phyloP scores from a whole-genome alignment of 2,797 vertebrate genomes.

The Rhincodon typus region DNA sequence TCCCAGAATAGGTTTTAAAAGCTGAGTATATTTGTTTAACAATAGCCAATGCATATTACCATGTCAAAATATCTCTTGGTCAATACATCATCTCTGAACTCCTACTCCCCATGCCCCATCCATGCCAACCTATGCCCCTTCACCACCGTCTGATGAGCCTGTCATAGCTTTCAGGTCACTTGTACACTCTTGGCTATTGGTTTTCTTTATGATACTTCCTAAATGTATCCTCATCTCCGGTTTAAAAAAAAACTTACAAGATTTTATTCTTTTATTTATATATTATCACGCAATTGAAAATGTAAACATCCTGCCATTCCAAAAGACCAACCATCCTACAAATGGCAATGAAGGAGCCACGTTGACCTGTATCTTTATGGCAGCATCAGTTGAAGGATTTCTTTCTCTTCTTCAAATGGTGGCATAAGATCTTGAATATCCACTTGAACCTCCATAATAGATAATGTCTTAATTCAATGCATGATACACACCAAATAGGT shows the following conservation, averaged over 20 bases:
- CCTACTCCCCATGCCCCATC: too few species aligned
- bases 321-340: background rate
- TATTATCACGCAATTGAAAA: background rate
- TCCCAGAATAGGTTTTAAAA: background rate
- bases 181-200: too few species aligned
- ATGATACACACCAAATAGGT: background rate
- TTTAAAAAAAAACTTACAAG: background rate
- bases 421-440: background rate
- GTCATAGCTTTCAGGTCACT: too few species aligned
- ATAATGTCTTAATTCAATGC: background rate
- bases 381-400: background rate
- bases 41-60: background rate
- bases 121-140: too few species aligned
- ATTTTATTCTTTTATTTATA: background rate
- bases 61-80: background rate
- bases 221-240: background rate
- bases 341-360: background rate
- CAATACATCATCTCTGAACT: background rate
- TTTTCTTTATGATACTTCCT: background rate
- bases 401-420: background rate
- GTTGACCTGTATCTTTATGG: background rate
- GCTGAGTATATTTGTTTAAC: background rate
- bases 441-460: background rate
- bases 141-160: too few species aligned
- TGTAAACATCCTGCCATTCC: background rate